Conservation (phyloP, 2,113 vertebrate genomes). For the Choloepus hoffmanni region DNA sequence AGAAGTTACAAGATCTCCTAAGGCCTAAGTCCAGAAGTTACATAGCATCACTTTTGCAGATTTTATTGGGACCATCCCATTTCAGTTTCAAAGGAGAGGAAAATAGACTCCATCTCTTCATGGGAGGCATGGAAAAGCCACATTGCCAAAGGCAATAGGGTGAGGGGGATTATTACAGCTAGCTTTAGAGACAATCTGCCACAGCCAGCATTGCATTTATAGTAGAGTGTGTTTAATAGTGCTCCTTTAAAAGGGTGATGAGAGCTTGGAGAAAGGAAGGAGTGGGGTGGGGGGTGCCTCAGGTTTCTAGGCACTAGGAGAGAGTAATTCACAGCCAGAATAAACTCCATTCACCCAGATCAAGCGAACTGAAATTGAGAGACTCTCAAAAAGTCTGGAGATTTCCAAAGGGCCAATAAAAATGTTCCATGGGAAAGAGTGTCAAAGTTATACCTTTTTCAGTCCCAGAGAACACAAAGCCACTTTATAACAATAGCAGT, state of each 20-base stretch:
- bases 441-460: neutral
- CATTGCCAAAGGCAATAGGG: neutral
- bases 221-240: neutral
- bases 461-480: neutral
- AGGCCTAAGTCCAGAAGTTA: neutral
- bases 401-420: constrained; percentile 24
- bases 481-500: neutral
- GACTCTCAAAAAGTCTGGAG: neutral
- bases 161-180: neutral
- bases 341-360: neutral
- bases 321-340: neutral
- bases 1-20: constrained; percentile 6
- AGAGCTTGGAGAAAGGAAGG: neutral
- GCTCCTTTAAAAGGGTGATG: neutral
- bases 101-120: neutral
- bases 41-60: constrained; percentile 4
- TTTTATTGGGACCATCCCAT: neutral
- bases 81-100: constrained; percentile 11
- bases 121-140: neutral
- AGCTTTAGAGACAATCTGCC: neutral
- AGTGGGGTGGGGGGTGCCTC: neutral
- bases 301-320: neutral
- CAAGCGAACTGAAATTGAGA: neutral
- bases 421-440: neutral
- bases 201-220: neutral